Base-by-base conservation (phyloP, 2,888 invertebrate genomes). In the Aporophyla lueneburgensis region DNA sequence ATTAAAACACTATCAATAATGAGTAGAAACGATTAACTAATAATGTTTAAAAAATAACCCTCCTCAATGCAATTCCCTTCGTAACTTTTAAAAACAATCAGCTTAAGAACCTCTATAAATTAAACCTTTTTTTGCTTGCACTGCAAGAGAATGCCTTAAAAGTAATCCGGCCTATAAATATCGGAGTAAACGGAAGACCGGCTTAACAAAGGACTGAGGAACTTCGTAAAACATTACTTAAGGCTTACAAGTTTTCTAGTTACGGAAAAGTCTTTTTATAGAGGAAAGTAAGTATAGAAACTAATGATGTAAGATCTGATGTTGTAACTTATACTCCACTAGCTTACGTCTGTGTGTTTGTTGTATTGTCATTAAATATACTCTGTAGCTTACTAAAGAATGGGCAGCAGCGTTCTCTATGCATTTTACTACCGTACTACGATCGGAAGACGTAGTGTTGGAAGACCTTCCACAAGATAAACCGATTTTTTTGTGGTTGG, bases 111-210 rank as follows among this genome's bases (percentile, higher is more conserved):
- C 56, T 65, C 67, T 65, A 80, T 76, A 85, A 74, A 76, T 82
- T 74, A 72, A 72, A 85, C 63, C 73, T 69, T 72, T 76, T 76
- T 77, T 74, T 72, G 70, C 65, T 72, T 68, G 59, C 62, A 69
- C 49, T 66, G 54, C 67, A 80, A 72, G 43, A 81, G 21, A 72
- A 70, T 40, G 51, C 74, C 76, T 71, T 71, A 14, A 21, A 21
- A 46, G 63, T 85, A 83, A 85, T 83, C 85, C 83, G 14, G 74
- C 58, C 81, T 74, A 83, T 85, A 85, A 85, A 85, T 85, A 85
- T 83, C 83, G 75, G 27, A 80, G 83, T 65, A 76, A 76, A 75
- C 77, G 71, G 51, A 74, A 72, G 66, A 76, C 70, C 67, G 70
- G 80, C 74, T 85, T 83, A 80, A 78, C 80, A 81, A 76, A 73